Evolutionary conservation across 1,140 invertebrate genomes (phyloP).

Genomic region (Rhizoglyphus robini): DNA sequence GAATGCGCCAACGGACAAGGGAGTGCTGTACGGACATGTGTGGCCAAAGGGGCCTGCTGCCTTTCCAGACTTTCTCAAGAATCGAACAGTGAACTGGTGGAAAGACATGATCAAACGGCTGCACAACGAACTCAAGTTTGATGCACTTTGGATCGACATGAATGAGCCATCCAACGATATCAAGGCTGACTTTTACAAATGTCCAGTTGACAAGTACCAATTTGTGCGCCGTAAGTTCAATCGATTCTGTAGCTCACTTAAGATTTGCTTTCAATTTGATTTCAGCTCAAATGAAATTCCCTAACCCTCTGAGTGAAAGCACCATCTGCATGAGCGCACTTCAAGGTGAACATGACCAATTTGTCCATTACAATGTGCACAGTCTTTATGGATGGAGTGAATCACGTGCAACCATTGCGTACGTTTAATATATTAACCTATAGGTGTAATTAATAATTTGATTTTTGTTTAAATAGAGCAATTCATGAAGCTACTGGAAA

Average conservation of each 20-base stretch:
- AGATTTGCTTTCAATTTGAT: too few species aligned
- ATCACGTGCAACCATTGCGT: slow-evolving; percentile 56
- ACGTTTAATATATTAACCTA: slow-evolving; percentile 28
- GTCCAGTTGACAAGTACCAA: background rate
- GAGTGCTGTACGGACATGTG: too few species aligned
- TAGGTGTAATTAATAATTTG: background rate
- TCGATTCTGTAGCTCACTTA: too few species aligned
- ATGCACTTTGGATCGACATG: slow-evolving; percentile 26
- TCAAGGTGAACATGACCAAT: background rate
- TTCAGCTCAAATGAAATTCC: slow-evolving; percentile 8
- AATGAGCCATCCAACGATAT: slow-evolving; percentile 23
- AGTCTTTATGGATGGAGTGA: slow-evolving; percentile 66
- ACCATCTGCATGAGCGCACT: background rate
- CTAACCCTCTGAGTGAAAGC: slow-evolving; percentile 45
- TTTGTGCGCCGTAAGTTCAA: background rate
- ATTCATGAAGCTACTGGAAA: slow-evolving; percentile 21
- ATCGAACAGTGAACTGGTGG: slow-evolving; percentile 29
- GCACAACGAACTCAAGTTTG: slow-evolving; percentile 30
- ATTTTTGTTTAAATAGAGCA: background rate
- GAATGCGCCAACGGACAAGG: too few species aligned
- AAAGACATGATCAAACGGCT: slow-evolving; percentile 32
- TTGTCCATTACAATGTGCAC: slow-evolving; percentile 48
- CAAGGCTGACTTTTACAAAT: background rate
- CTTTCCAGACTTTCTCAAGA: background rate
- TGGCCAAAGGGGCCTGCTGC: too few species aligned